These are phyloP conservation scores for Lissocephala sabroskyi DNA, from an alignment of 2,888 invertebrate species.

Conservation along the genomic window DNA sequence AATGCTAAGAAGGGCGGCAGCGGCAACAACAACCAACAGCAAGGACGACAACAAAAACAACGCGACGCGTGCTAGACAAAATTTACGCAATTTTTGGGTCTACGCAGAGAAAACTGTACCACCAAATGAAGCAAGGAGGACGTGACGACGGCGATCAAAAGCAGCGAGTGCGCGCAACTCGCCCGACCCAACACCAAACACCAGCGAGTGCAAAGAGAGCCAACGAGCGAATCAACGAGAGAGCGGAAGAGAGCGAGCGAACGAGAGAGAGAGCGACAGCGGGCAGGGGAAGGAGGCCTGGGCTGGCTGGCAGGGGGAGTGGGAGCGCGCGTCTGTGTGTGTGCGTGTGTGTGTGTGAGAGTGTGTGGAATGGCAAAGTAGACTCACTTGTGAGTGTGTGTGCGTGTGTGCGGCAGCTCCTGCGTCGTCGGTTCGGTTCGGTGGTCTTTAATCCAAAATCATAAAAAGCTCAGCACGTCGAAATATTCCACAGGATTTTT, in stretches of 20 bases:
- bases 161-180: constrained; percentile 47
- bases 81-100: constrained; percentile 61
- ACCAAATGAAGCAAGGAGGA: constrained; percentile 32
- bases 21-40: constrained; percentile 23
- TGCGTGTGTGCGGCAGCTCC: constrained; percentile 11
- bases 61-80: constrained; percentile 46
- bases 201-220: background rate
- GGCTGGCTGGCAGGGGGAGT: constrained; percentile 4
- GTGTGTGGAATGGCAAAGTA: constrained; percentile 34
- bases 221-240: constrained; percentile 1
- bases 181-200: background rate
- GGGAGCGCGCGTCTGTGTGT: constrained; percentile 11
- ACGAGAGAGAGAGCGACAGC: constrained; percentile 39
- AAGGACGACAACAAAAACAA: constrained; percentile 1
- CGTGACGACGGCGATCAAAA: constrained; percentile 13
- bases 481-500: constrained; percentile 10
- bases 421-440: constrained; percentile 15
- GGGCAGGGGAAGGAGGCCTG: constrained; percentile 30
- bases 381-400: constrained; percentile 51
- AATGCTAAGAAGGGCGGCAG: no score
- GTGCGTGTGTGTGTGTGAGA: constrained; percentile 21
- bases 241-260: constrained; percentile 17
- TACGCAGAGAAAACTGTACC: constrained; percentile 65
- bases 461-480: background rate
- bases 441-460: constrained; percentile 7